Percentiles rank a stretch among this genome's conserved stretches.
Conservation (phyloP, 2,888 invertebrate genomes). For the Drosophila niveifrons region DNA sequence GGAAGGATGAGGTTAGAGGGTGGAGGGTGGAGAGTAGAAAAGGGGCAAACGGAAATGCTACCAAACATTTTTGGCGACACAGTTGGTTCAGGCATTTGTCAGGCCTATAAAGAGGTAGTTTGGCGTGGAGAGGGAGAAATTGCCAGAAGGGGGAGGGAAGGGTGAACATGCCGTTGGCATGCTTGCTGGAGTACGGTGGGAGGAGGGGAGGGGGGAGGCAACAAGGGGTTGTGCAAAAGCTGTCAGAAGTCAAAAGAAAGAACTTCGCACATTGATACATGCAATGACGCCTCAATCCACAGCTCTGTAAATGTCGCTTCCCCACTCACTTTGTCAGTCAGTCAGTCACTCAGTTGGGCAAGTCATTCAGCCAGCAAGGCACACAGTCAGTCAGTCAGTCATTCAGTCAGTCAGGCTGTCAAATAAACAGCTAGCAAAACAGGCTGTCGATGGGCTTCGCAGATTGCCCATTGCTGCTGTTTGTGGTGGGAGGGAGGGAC, state of each 20-base stretch:
- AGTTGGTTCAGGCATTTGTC: slow-evolving; percentile 65
- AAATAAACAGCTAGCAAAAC: slow-evolving; percentile 58
- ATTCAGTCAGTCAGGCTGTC: slow-evolving; percentile 52
- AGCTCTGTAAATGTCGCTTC: slow-evolving; percentile 24
- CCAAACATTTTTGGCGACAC: slow-evolving; percentile 59
- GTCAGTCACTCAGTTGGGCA: slow-evolving; percentile 8
- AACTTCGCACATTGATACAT: slow-evolving; percentile 55
- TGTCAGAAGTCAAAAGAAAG: slow-evolving; percentile 56
- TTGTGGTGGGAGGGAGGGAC: not conserved
- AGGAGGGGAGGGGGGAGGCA: not conserved
- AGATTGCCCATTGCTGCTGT: slow-evolving; percentile 30
- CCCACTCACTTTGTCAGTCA: slow-evolving; percentile 14
- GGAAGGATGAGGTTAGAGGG: too few species aligned
- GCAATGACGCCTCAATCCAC: slow-evolving; percentile 42
- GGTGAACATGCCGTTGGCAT: slow-evolving; percentile 9
- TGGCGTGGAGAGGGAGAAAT: not conserved
- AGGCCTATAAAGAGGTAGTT: slow-evolving; percentile 42
- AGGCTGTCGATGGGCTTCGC: slow-evolving; percentile 37
- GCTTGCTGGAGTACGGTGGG: slow-evolving; percentile 1
- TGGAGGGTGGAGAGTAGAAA: slow-evolving; percentile 1
- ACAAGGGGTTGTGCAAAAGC: slow-evolving; percentile 2
- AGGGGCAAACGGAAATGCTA: slow-evolving; percentile 26
- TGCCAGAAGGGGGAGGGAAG: not conserved
- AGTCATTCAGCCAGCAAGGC: too few species aligned
- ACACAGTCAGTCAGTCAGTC: slow-evolving; percentile 38